phyloP scores from a whole-genome alignment of 1,140 invertebrate genomes.

The Phenacoccus solenopsis region DNA sequence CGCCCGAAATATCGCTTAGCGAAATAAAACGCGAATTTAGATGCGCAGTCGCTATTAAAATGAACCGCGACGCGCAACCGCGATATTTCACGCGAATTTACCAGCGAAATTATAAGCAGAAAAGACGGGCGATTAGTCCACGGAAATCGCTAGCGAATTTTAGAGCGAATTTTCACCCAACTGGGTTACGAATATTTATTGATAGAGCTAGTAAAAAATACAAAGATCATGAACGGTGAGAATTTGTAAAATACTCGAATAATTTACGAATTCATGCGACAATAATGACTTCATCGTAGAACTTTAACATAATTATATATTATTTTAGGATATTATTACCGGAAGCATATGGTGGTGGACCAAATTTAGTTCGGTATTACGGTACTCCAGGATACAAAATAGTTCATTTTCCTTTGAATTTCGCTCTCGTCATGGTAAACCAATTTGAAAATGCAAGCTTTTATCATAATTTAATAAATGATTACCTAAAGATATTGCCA shows the following conservation, averaged over 20 bases:
- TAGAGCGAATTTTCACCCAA: too few relatives aligned
- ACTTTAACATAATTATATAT: not conserved
- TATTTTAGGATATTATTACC: not conserved
- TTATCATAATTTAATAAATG: not conserved
- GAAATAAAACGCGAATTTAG: too few relatives aligned
- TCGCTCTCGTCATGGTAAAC: not conserved
- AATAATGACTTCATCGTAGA: not conserved
- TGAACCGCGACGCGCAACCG: too few relatives aligned
- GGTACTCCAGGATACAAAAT: not conserved
- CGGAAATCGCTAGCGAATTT: too few relatives aligned
- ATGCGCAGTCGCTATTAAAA: too few relatives aligned
- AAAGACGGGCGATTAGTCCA: too few relatives aligned
- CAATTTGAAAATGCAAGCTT: not conserved
- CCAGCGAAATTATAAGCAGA: too few relatives aligned
- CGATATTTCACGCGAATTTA: too few relatives aligned
- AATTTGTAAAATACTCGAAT: not conserved
- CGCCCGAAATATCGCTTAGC: too few relatives aligned
- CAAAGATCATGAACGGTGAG: not conserved
- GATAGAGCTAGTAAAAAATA: constrained; percentile 38
- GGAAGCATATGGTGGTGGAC: too few relatives aligned
- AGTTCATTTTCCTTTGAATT: not conserved
- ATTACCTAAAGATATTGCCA: not conserved
- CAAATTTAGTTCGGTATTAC: not conserved
- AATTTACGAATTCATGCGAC: not conserved
- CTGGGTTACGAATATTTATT: constrained; percentile 45